Evolutionary conservation across 2,888 invertebrate species (phyloP), one percentile per base, ranked within the genome.

Genomic region (Abrostola triplasia): DNA sequence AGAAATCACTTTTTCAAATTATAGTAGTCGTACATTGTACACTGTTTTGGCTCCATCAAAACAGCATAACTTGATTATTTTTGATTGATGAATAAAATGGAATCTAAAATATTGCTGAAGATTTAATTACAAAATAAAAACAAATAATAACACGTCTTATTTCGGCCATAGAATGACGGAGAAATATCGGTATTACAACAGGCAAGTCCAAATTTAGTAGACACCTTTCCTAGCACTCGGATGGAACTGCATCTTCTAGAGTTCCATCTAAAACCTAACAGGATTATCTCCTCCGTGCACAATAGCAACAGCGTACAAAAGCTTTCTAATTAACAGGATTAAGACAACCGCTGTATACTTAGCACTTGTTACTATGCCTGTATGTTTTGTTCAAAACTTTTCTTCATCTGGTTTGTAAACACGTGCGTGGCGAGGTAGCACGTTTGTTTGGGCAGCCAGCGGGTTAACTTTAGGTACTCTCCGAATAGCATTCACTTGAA

Each of bases 171-270:
- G 79, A 80, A 63, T 36, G 70, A 70, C 50, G 79, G 74, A 37
- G 72, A 70, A 69, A 61, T 72, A 69, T 78, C 76, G 12, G 80
- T 80, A 47, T 50, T 78, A 62, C 69, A 69, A 59, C 80, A 80
- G 74, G 74, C 79, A 74, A 79, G 79, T 79, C 47, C 1, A 36
- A 60, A 53, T 48, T 59, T 51, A 59, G 48, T 60, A 73, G 72
- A 38, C 44, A 65, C 41, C 48, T 44, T 68, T 54, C 41, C 60
- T 42, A 58, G 79, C 79, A 78, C 79, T 37, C 12, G 41, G 56
- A 52, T 59, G 52, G 59, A 67, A 62, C 47, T n/a, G 12, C 59
- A 57, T 56, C 13, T 56, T 24, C 35, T 49, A 44, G 55, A 48
- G 42, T 50, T 57, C 57, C 53, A 48, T 48, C 54, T 60, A 11